Evolutionary conservation across 2,797 vertebrate species (phyloP).

Genomic region (Gambelia wislizenii): DNA sequence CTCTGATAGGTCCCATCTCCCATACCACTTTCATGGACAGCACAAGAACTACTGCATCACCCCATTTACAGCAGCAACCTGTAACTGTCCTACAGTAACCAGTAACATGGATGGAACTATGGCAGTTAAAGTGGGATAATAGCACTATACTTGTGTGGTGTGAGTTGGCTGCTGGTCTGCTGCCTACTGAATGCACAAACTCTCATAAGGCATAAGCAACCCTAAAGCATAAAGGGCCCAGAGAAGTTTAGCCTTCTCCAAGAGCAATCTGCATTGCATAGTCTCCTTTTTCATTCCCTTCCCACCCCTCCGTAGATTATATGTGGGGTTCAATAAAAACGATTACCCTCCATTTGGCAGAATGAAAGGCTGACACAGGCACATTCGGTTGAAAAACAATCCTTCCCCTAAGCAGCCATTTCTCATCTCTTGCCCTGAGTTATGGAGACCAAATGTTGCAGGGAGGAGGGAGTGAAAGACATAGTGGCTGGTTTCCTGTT

Average conservation of each 20-base stretch:
- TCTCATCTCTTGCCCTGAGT: constrained; percentile 17
- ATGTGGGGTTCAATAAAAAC: constrained; percentile 47
- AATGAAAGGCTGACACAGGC: constrained; percentile 4
- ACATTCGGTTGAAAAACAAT: background rate
- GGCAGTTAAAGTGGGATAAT: background rate
- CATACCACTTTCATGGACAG: background rate
- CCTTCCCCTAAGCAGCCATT: background rate
- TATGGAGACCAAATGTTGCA: background rate
- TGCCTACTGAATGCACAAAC: background rate
- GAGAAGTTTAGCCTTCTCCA: background rate
- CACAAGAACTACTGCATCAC: background rate
- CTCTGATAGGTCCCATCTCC: too few species aligned
- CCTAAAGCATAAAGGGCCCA: background rate
- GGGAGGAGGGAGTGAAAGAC: background rate
- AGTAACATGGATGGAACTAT: too few species aligned
- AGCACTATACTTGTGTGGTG: background rate
- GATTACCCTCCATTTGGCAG: constrained; percentile 22
- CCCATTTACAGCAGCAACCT: background rate
- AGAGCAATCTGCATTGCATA: background rate
- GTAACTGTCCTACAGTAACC: background rate
- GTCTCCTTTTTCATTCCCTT: constrained; percentile 27
- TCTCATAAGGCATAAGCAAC: background rate
- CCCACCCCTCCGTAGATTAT: background rate
- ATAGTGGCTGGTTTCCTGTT: background rate
- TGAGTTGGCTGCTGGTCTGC: background rate